phyloP scores from a whole-genome alignment of 2,888 invertebrate species.

The Synergus laeviventris region DNA sequence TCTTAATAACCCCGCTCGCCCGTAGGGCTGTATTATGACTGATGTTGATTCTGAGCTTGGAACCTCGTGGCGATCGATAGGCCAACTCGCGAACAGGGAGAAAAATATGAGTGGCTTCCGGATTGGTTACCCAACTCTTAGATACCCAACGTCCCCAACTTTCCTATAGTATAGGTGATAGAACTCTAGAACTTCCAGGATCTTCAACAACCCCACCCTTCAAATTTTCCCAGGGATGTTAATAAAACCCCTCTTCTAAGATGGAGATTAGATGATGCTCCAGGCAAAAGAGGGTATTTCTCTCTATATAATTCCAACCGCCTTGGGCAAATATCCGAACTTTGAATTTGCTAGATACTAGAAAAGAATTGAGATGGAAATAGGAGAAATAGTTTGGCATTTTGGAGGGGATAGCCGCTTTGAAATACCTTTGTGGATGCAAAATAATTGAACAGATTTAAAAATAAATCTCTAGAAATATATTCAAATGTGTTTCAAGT shows the following conservation, averaged over 20 bases:
- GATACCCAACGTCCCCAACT: background rate
- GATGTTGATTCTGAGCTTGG: constrained; percentile 74
- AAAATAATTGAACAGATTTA: too few relatives aligned
- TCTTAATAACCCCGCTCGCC: constrained; percentile 75
- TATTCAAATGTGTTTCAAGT: too few relatives aligned
- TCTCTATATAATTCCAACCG: constrained; percentile 19
- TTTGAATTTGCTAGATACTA: background rate
- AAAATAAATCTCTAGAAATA: too few relatives aligned
- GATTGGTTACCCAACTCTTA: constrained; percentile 62
- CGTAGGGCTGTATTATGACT: constrained; percentile 75
- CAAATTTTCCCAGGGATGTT: constrained; percentile 25
- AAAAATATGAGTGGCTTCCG: constrained; percentile 67
- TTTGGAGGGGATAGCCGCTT: too few relatives aligned
- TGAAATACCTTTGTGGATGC: too few relatives aligned
- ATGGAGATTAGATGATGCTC: constrained; percentile 48
- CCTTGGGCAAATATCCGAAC: constrained; percentile 24
- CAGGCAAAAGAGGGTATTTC: background rate
- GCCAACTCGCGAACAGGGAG: constrained; percentile 61
- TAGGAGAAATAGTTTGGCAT: background rate
- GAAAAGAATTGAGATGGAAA: background rate
- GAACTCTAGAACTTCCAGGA: constrained; percentile 43
- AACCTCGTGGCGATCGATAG: constrained; percentile 60
- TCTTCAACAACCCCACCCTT: constrained; percentile 1
- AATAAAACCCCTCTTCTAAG: constrained; percentile 34
- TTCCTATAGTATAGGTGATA: constrained; percentile 13